Conservation (phyloP, 1,140 invertebrate genomes). For the Akabosia matsudoensis region DNA sequence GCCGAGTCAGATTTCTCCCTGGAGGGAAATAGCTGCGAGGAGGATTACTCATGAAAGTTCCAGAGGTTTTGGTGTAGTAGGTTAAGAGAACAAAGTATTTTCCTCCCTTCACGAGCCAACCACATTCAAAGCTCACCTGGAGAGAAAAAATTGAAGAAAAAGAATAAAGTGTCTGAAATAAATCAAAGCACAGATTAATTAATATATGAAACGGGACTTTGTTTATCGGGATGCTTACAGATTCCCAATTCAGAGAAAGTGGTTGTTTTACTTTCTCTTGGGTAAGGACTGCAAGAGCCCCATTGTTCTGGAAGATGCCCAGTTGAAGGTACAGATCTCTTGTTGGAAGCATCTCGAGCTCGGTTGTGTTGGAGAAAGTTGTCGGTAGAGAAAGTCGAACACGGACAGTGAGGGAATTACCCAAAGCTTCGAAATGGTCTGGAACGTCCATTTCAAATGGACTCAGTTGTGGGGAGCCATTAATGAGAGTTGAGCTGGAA, state of each 20-base stretch:
- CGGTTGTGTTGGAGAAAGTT: not conserved
- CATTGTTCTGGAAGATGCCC: not conserved
- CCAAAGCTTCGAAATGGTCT: constrained; percentile 17
- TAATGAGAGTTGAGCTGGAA: constrained; percentile 10
- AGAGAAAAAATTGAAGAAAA: too few species aligned
- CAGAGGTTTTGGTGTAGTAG: not conserved
- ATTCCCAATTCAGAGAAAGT: constrained; percentile 11
- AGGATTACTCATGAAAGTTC: not conserved
- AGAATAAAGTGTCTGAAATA: too few species aligned
- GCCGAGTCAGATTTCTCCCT: not conserved
- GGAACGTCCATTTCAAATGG: constrained; percentile 18
- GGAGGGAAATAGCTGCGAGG: not conserved
- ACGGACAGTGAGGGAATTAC: not conserved
- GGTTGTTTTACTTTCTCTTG: not conserved
- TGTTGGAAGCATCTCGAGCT: not conserved
- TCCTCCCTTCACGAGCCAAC: constrained; percentile 39
- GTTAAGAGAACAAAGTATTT: constrained; percentile 24
- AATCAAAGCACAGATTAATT: too few species aligned
- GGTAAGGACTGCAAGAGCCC: not conserved
- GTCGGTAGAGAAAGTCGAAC: not conserved
- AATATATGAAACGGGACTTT: too few species aligned
- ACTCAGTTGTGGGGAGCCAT: not conserved
- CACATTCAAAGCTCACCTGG: constrained; percentile 42
- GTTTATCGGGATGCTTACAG: not conserved
- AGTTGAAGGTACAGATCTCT: constrained; percentile 9